phyloP scores from a whole-genome alignment of 2,797 vertebrate genomes.

The Dendrocincla tyrannina region DNA sequence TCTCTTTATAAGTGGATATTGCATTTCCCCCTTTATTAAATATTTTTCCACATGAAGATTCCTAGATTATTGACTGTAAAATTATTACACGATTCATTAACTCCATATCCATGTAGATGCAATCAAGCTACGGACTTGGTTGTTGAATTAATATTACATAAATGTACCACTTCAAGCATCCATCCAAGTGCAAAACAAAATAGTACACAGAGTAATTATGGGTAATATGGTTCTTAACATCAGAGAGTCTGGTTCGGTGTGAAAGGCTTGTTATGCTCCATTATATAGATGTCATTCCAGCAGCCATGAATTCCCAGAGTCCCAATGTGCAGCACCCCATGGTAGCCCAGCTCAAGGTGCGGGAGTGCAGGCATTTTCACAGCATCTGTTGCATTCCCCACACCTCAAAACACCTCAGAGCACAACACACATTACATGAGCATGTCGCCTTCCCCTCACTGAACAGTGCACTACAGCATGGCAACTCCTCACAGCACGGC shows the following conservation, averaged over 20 bases:
- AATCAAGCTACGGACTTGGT: not conserved
- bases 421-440: not conserved
- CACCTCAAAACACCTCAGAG: not conserved
- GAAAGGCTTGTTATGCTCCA: not conserved
- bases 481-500: not conserved
- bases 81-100: not conserved
- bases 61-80: not conserved
- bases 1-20: not conserved
- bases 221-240: not conserved
- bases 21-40: not conserved
- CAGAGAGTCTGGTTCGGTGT: not conserved
- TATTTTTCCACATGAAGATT: not conserved
- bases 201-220: not conserved
- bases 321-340: no score
- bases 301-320: not conserved
- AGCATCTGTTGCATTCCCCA: not conserved
- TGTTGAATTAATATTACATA: not conserved
- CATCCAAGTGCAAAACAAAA: not conserved
- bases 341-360: not conserved
- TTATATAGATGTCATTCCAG: not conserved
- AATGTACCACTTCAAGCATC: not conserved
- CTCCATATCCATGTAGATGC: not conserved
- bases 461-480: not conserved
- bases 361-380: not conserved
- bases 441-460: fast-evolving